phyloP scores from a whole-genome alignment of 2,888 invertebrate species.

The Morpho deidamia region DNA sequence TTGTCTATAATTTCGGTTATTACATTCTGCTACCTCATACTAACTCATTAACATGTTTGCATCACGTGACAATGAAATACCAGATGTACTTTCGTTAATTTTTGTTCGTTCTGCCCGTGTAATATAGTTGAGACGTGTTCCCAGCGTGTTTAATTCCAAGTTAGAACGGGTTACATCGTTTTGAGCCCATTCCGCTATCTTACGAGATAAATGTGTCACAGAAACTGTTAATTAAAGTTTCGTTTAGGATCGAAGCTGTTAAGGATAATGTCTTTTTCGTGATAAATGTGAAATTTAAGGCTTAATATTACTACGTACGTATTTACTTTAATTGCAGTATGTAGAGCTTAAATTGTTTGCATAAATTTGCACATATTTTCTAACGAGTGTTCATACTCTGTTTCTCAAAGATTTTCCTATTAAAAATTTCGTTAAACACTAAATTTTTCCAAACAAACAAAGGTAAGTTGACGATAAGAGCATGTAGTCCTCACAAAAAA shows the following conservation, averaged over 20 bases:
- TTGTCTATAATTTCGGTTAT: not conserved
- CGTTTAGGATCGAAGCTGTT: constrained; percentile 18
- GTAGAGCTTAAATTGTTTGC: no score
- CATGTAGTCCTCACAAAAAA: no score
- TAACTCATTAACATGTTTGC: constrained; percentile 38
- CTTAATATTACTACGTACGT: not conserved
- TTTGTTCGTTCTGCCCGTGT: constrained; percentile 22
- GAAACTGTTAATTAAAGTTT: constrained; percentile 29
- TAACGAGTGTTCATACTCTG: no score
- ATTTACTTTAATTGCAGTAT: no score
- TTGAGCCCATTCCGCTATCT: constrained; percentile 18
- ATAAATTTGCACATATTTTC: no score
- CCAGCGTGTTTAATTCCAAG: constrained; percentile 28
- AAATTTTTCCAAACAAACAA: no score
- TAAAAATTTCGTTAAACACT: no score
- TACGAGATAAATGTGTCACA: constrained; percentile 24
- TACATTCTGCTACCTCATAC: not conserved
- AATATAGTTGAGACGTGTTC: constrained; percentile 31
- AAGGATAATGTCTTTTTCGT: constrained; percentile 19
- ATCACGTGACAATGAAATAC: constrained; percentile 37
- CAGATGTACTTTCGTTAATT: constrained; percentile 35
- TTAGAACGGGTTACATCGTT: constrained; percentile 23
- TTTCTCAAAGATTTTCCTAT: no score
- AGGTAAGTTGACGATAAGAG: no score
- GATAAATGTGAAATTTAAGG: constrained; percentile 10